Evolutionary conservation across 2,113 vertebrate genomes (phyloP).

Genomic region (Patagioenas fasciata): DNA sequence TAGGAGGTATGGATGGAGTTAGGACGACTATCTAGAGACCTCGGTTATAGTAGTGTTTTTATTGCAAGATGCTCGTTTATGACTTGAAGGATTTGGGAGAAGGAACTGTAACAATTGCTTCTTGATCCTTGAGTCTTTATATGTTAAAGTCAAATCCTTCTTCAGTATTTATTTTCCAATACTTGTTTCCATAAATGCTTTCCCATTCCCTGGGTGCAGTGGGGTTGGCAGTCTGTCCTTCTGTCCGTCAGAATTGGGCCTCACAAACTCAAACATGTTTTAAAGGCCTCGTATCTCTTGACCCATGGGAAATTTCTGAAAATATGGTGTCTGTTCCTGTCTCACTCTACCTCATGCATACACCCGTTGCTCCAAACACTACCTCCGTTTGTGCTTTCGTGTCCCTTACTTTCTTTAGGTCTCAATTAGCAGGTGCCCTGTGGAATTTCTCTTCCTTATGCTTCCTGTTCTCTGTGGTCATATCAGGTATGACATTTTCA

Average conservation of each 20-base stretch:
- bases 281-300: neutral
- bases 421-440: neutral
- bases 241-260: neutral
- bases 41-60: neutral
- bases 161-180: neutral
- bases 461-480: neutral
- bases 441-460: neutral
- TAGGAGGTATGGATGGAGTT: neutral
- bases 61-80: neutral
- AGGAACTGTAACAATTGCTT: neutral
- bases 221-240: neutral
- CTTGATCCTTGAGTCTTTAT: neutral
- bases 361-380: neutral
- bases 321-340: neutral
- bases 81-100: neutral
- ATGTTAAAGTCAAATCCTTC: neutral
- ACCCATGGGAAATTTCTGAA: neutral
- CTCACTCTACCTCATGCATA: neutral
- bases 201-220: neutral
- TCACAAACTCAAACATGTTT: neutral
- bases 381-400: neutral
- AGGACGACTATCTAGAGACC: neutral
- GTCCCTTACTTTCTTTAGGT: neutral
- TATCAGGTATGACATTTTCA: neutral
- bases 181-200: neutral